Base-by-base conservation (phyloP, 1,140 invertebrate species). In the Meteorus sp. region DNA sequence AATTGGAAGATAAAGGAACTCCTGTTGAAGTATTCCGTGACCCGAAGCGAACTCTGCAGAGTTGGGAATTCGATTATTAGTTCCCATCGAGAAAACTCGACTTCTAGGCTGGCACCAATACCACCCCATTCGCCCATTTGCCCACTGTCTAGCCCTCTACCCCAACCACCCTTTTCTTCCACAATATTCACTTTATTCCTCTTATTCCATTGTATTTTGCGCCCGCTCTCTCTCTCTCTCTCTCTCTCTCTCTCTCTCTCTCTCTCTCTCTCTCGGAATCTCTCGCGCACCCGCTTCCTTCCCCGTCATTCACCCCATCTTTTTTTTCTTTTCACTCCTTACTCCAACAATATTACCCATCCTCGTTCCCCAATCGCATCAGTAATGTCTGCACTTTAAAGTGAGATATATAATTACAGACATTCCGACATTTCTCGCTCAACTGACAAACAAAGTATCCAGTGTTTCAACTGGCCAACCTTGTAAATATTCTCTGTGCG, bases 21-120 rank as follows among this genome's bases (percentile, higher is more conserved):
- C 43, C 33, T 15, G 19, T 8, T 33, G 20, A 59, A 64, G 55
- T 59, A 61, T 60, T 56, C 45, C 23, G 23, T 41, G 54, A 61
- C 29, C 56, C 51, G 56, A 25, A 59, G 41, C 41, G 31, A 59
- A 58, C 51, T 60, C 29, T 33, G 37, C 44, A 33, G 44, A 61
- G 44, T 58, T 56, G 37, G 41, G 51, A 57, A 64, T 64, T 64
- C 59, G 55, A 64, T 64, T 64, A 64, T 64, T 64, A 64, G 59
- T 64, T 64, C 31, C 43, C 56, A 35, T 45, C 43, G 35, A 39
- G 53, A 57, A 57, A 63, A 59, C 29, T 52, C 39, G 39, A 43
- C 47, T 60, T 63, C 50, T 31, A 31, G 20, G 15, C 19, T 17
- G 55, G 19, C 27, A 8, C 9, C 19, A 17, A 35, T 52, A 33